A percentile compares a stretch with the other conserved stretches of the same genome.
These are phyloP conservation scores for Chironomus riparius DNA, from an alignment of 2,888 invertebrate genomes.

Conservation along the genomic window DNA sequence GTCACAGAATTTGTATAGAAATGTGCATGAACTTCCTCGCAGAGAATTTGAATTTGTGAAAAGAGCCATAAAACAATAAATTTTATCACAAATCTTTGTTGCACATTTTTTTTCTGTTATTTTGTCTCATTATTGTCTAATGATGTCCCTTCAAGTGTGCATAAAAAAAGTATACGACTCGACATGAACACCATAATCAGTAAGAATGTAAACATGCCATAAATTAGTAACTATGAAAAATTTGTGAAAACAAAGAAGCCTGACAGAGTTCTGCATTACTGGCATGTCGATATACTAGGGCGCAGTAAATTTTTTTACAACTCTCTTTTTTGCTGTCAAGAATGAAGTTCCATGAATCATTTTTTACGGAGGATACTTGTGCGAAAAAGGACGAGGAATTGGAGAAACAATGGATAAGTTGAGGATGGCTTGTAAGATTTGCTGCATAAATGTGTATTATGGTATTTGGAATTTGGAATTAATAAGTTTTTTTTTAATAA, in stretches of 20 bases:
- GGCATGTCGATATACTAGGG: neutral
- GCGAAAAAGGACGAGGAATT: neutral
- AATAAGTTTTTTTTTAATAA: too few species aligned
- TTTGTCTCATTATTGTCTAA: constrained; percentile 19
- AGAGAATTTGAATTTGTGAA: neutral
- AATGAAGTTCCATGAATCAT: constrained; percentile 10
- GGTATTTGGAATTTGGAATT: too few species aligned
- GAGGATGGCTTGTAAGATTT: too few species aligned
- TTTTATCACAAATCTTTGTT: neutral
- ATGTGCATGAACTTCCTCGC: constrained; percentile 15
- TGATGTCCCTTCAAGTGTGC: neutral
- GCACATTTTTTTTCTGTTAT: neutral
- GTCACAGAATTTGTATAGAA: neutral
- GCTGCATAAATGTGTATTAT: too few species aligned
- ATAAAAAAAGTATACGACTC: neutral
- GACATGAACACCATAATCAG: constrained; percentile 9
- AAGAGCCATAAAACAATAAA: constrained; percentile 21
- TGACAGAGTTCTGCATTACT: constrained; percentile 6
- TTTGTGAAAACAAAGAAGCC: neutral
- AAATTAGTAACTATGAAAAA: neutral
- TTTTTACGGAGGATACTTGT: constrained; percentile 10
- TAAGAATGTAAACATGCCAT: constrained; percentile 22
- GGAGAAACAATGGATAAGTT: neutral
- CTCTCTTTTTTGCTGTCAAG: neutral
- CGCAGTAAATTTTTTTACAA: neutral